phyloP scores from a whole-genome alignment of 2,113 vertebrate species.

The Pangasianodon gigas region DNA sequence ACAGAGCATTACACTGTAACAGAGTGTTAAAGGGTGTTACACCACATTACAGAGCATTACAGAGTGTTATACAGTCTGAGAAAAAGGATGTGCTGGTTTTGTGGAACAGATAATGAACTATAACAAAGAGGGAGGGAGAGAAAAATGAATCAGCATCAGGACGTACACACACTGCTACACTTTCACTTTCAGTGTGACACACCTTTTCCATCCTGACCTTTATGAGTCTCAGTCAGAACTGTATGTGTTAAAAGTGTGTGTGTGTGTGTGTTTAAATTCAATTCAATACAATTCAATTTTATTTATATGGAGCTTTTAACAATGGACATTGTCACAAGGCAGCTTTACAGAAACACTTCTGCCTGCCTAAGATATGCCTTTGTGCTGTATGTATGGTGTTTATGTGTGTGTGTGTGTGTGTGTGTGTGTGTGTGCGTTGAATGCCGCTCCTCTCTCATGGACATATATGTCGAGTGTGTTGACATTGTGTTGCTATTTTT shows the following conservation, averaged over 20 bases:
- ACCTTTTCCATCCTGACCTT: background rate
- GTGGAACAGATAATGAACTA: background rate
- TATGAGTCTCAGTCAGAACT: background rate
- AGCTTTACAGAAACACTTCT: no score
- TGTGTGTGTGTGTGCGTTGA: background rate
- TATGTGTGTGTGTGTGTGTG: background rate
- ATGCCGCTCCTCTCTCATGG: background rate
- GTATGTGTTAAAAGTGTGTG: background rate
- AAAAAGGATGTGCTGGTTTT: background rate
- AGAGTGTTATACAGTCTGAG: background rate
- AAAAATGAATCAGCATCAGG: background rate
- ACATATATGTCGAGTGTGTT: slow-evolving; percentile 13
- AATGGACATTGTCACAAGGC: no score
- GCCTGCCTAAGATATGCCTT: no score
- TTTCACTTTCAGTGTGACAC: background rate
- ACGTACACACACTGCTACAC: background rate
- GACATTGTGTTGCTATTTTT: slow-evolving; percentile 5
- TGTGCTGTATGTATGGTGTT: background rate
- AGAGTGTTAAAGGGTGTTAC: background rate
- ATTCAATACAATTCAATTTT: no score
- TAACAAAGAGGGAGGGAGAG: background rate
- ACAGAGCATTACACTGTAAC: background rate
- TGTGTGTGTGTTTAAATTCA: background rate
- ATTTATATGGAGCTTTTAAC: no score
- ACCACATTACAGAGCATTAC: background rate